A percentile compares a stretch with the other conserved stretches of the same genome.
Evolutionary conservation across 1,140 invertebrate species (phyloP).

Genomic region (Centruroides sculpturatus): DNA sequence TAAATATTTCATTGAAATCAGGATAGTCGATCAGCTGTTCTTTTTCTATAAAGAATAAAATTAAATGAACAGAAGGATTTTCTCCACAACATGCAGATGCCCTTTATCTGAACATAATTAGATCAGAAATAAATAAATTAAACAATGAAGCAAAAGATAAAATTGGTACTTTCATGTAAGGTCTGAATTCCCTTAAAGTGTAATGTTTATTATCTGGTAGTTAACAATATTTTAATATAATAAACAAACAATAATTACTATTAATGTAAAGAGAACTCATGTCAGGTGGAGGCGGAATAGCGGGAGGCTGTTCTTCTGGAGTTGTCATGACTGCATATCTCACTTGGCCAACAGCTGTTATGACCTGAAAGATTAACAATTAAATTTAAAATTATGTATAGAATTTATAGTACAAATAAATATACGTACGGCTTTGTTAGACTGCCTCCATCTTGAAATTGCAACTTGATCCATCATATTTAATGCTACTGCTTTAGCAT

Average conservation of each 20-base stretch:
- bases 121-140: no score
- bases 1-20: not conserved
- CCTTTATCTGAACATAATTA: slow-evolving; percentile 13
- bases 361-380: not conserved
- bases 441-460: slow-evolving; percentile 68
- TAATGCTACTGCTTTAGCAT: slow-evolving; percentile 83
- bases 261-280: slow-evolving; percentile 49
- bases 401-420: not conserved
- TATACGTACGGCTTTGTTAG: slow-evolving; percentile 59
- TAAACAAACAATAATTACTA: slow-evolving; percentile 29
- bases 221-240: no score
- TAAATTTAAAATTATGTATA: not conserved
- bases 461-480: slow-evolving; percentile 62
- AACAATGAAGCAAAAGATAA: no score
- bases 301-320: not conserved
- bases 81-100: not conserved
- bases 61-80: not conserved
- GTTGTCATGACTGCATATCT: not conserved
- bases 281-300: slow-evolving; percentile 35
- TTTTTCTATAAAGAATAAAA: not conserved
- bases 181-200: no score
- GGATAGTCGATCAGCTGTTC: not conserved
- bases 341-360: not conserved
- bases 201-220: no score
- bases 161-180: no score